A percentile compares a stretch with the other conserved stretches of the same genome.
These are phyloP conservation scores for Drosophila limbata DNA, from an alignment of 2,888 invertebrate species.

Conservation along the genomic window DNA sequence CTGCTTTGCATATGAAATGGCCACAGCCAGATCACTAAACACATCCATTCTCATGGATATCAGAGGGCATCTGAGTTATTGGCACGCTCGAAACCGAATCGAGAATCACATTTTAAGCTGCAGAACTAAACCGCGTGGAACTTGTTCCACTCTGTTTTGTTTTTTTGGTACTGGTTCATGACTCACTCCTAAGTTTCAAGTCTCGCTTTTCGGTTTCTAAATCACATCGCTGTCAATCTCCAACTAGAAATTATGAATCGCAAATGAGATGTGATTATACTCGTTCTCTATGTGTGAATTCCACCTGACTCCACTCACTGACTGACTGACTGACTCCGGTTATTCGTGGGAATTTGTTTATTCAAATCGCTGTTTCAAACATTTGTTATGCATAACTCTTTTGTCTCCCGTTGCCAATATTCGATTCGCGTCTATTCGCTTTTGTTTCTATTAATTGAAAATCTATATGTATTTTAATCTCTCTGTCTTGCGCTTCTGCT, in stretches of 20 bases:
- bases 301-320: conserved; percentile 31
- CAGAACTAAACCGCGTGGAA: conserved; percentile 22
- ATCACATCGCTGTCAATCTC: conserved; percentile 53
- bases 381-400: conserved; percentile 76
- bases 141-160: conserved; percentile 19
- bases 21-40: conserved; percentile 41
- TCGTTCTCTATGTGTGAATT: conserved; percentile 62
- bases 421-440: conserved; percentile 39
- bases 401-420: conserved; percentile 42
- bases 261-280: conserved; percentile 48
- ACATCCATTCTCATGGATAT: conserved; percentile 52
- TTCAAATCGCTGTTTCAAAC: conserved; percentile 69
- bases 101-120: conserved; percentile 10
- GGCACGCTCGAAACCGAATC: conserved; percentile 45
- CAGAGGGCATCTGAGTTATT: conserved; percentile 66
- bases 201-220: conserved; percentile 42
- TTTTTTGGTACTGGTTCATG: conserved; percentile 29
- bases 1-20: conserved; percentile 76
- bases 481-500: conserved; percentile 33
- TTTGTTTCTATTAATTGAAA: conserved; percentile 75
- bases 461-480: conserved; percentile 69
- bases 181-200: conserved; percentile 28
- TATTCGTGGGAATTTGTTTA: conserved; percentile 77
- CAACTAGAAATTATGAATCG: conserved; percentile 78
- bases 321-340: conserved; percentile 1